Evolutionary conservation across 2,113 vertebrate genomes (phyloP), one percentile per base, ranked within the genome.

Genomic region (Ibidorhyncha struthersii): DNA sequence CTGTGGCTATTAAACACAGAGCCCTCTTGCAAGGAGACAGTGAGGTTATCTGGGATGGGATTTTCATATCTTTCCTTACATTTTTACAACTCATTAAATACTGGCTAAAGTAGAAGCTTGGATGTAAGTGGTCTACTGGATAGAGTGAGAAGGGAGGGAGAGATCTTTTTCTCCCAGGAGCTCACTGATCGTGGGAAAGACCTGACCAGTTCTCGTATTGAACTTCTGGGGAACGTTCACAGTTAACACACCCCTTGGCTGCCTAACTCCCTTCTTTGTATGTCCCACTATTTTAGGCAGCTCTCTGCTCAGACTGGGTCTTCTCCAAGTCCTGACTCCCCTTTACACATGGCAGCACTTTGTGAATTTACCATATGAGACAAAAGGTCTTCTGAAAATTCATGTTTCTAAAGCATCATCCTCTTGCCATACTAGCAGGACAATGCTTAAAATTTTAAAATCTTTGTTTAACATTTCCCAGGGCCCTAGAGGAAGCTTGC

Each of bases 291-390:
- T 13, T 50, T 53, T 8, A 22, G 63, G 71, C 71, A 61, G 8
- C 45, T 83, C 14, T 82, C 16, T 90, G 49, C 58, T 90, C 66
- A n/a, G 1, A 11, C 47, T 40, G 36, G 30, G 40, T 62, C 65
- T 91, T 30, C 53, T 36, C 38, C 19, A 58, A 52, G 76, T 56
- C 53, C 86, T 27, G 26, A 10, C 23, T 69, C 16, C 12, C 26
- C 43, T 20, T 59, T 20, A 47, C 0, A 0, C 10, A 22, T 6
- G 14, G n/a, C 40, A 55, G 30, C 9, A 19, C n/a, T 40, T 43
- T 30, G 23, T 43, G 47, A 12, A 53, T 79, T 85, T 26, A 36
- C 50, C 22, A 26, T 4, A 52, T 1, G 7, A 90, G 13, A 59
- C 16, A 50, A 66, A 47, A 66, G 3, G 22, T 66, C 12, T 40